Evolutionary conservation across 2,888 invertebrate genomes (phyloP).

Genomic region (Meteorus cinctellus): DNA sequence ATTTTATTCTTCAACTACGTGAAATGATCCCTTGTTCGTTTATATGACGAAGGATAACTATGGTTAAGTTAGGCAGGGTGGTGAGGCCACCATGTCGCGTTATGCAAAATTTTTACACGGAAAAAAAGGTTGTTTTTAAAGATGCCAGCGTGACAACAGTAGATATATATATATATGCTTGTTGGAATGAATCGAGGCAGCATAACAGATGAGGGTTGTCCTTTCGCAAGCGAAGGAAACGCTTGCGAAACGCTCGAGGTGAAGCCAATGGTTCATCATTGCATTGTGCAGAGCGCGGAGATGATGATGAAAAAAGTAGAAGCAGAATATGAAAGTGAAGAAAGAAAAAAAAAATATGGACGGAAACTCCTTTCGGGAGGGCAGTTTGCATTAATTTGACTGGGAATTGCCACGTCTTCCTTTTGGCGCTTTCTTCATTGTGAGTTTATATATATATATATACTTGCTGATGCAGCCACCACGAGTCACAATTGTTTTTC

Average conservation of each 20-base stretch:
- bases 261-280: constrained; percentile 61
- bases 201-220: constrained; percentile 37
- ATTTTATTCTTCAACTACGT: constrained; percentile 2
- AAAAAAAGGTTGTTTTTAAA: constrained; percentile 32
- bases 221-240: constrained; percentile 24
- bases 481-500: not conserved
- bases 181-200: not conserved
- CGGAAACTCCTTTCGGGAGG: constrained; percentile 58
- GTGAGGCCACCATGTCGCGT: constrained; percentile 33
- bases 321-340: constrained; percentile 47
- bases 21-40: constrained; percentile 10
- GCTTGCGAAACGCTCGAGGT: constrained; percentile 42
- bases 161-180: not conserved
- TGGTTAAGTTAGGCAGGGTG: not conserved
- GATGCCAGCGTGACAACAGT: not conserved
- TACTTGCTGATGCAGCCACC: not conserved
- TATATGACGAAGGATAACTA: constrained; percentile 3
- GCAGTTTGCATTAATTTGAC: constrained; percentile 68
- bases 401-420: constrained; percentile 61
- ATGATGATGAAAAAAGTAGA: constrained; percentile 29
- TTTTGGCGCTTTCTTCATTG: constrained; percentile 34
- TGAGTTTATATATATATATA: constrained; percentile 3
- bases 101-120: constrained; percentile 45
- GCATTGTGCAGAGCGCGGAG: constrained; percentile 30
- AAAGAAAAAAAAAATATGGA: constrained; percentile 54